Evolutionary conservation across 2,888 invertebrate species (phyloP).

Genomic region (Scaptomyza polygonia): DNA sequence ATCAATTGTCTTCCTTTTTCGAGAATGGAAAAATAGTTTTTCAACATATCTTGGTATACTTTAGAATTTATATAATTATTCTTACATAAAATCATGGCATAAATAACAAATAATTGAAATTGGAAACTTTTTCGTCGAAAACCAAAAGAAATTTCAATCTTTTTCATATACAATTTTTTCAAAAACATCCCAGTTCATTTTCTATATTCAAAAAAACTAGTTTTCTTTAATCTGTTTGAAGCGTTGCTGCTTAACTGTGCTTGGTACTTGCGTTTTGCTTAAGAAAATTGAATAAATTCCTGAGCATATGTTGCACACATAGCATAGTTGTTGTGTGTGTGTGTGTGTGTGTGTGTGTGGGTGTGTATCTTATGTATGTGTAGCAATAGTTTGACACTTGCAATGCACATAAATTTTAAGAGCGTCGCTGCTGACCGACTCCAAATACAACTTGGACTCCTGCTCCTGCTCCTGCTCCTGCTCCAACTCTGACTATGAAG

Average conservation of each 20-base stretch:
- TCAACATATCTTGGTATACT: no score
- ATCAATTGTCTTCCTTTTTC: no score
- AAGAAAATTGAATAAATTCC: conserved; percentile 83
- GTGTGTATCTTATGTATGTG: conserved; percentile 46
- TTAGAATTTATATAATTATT: no score
- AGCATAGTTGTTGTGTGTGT: conserved; percentile 25
- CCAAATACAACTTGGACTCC: conserved; percentile 10
- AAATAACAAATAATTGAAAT: no score
- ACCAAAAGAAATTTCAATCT: no score
- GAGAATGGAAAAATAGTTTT: no score
- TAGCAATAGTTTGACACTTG: conserved; percentile 82
- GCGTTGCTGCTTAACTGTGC: conserved; percentile 26
- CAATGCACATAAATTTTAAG: conserved; percentile 68
- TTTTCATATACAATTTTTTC: no score
- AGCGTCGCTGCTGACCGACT: conserved; percentile 65
- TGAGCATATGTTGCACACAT: conserved; percentile 46
- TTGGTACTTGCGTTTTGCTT: conserved; percentile 50
- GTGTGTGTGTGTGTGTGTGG: conserved; percentile 24
- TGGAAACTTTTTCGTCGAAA: no score
- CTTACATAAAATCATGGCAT: no score
- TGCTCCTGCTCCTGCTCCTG: not conserved
- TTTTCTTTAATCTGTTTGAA: no score
- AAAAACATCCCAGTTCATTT: no score
- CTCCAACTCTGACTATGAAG: not conserved
- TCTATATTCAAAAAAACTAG: no score